These are phyloP conservation scores for Nycteola revayana DNA, from an alignment of 2,888 invertebrate genomes.

Conservation along the genomic window DNA sequence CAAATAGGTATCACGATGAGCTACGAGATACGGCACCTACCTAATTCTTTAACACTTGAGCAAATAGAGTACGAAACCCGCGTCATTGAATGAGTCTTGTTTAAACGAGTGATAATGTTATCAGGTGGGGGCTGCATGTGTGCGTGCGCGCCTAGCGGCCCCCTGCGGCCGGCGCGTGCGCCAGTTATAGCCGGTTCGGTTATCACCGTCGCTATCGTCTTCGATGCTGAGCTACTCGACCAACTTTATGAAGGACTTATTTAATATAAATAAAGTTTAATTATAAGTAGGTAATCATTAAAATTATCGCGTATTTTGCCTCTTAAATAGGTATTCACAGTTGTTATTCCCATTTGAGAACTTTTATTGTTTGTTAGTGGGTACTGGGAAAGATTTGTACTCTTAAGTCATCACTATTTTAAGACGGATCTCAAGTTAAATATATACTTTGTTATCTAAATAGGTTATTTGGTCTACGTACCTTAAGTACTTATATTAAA, in stretches of 20 bases:
- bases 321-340: no score
- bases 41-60: conserved; percentile 20
- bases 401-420: conserved; percentile 1
- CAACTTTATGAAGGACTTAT: conserved; percentile 46
- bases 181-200: conserved; percentile 66
- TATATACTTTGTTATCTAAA: no score
- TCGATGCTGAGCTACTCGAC: conserved; percentile 44
- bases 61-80: conserved; percentile 43
- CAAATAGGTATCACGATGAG: conserved; percentile 1
- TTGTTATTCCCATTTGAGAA: no score
- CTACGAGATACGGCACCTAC: conserved; percentile 28
- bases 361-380: no score
- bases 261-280: no score
- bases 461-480: no score
- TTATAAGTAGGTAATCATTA: no score
- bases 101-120: conserved; percentile 53
- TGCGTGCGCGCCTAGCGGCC: conserved; percentile 47
- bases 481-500: no score
- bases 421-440: no score
- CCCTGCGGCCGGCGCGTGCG: conserved; percentile 69
- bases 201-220: conserved; percentile 61
- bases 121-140: conserved; percentile 39
- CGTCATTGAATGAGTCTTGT: conserved; percentile 56
- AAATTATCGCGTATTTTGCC: no score
- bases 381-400: no score